A percentile compares a stretch with the other conserved stretches of the same genome.
Evolutionary conservation across 2,113 vertebrate species (phyloP).

Genomic region (Vulpes lagopus): DNA sequence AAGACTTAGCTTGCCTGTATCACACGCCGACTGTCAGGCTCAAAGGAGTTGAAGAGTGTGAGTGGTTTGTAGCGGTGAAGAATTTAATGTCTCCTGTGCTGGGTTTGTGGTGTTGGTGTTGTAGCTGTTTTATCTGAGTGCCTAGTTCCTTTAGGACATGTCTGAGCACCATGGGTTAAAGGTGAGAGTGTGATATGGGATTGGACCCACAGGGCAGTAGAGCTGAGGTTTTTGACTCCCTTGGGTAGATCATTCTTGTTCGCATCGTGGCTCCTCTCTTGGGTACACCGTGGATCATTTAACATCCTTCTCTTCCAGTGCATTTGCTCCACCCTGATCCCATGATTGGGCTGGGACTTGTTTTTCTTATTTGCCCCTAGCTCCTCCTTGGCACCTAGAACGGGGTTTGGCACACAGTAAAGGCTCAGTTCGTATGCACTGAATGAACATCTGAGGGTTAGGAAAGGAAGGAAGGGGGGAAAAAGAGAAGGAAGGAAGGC

Average conservation of each 20-base stretch:
- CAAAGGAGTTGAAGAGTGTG: not conserved
- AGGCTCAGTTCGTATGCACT: not conserved
- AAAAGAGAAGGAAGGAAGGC: not conserved
- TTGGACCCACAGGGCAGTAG: not conserved
- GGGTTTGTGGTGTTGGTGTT: not conserved
- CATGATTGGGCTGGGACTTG: not conserved
- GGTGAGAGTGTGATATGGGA: not conserved
- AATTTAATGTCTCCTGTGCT: not conserved
- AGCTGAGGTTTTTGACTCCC: not conserved
- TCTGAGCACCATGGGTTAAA: not conserved
- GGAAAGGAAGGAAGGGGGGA: not conserved
- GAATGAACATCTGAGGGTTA: not conserved
- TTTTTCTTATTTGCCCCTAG: not conserved
- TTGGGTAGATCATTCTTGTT: not conserved
- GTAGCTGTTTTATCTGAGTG: not conserved
- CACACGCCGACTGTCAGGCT: no score
- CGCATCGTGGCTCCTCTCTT: not conserved
- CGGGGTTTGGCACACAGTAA: not conserved
- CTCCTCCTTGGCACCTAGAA: not conserved
- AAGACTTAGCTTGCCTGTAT: not conserved
- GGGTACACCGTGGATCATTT: not conserved
- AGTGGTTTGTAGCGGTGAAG: not conserved
- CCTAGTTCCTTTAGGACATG: not conserved
- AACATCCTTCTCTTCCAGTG: not conserved
- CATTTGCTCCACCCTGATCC: not conserved